phyloP scores from a whole-genome alignment of 1,140 invertebrate species.

The Sinella curviseta region DNA sequence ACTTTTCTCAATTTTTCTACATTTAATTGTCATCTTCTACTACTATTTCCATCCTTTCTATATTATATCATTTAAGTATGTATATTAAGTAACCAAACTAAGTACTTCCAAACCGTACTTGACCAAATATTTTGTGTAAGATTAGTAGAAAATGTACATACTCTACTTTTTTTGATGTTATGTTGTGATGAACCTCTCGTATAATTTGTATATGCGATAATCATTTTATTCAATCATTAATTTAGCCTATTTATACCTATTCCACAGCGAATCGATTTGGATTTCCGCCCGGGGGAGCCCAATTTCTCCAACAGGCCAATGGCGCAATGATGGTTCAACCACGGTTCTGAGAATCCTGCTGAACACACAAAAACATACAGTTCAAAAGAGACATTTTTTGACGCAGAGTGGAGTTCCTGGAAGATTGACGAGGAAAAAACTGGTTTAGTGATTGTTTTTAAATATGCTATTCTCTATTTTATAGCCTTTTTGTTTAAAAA shows the following conservation, averaged over 20 bases:
- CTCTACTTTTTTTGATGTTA: too few relatives aligned
- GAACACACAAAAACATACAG: too few relatives aligned
- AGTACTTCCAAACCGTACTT: too few relatives aligned
- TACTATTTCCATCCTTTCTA: conserved; percentile 6
- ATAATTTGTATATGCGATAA: too few relatives aligned
- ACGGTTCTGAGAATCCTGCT: neutral
- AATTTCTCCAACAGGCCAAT: neutral
- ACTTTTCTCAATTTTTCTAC: conserved; percentile 7
- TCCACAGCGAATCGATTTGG: conserved; percentile 8
- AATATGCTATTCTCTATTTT: neutral
- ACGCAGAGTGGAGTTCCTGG: neutral
- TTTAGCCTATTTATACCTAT: too few relatives aligned
- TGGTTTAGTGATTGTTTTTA: conserved; percentile 18
- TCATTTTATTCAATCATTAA: too few relatives aligned
- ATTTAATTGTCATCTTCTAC: conserved; percentile 8
- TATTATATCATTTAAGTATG: too few relatives aligned
- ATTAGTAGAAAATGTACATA: too few relatives aligned
- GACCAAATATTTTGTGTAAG: too few relatives aligned
- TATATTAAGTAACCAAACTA: too few relatives aligned
- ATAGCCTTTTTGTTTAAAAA: neutral
- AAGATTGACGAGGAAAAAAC: too few relatives aligned
- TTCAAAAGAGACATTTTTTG: neutral
- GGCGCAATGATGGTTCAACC: conserved; percentile 4
- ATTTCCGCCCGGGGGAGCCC: neutral
- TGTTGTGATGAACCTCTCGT: too few relatives aligned